A percentile compares a stretch with the other conserved stretches of the same genome.
phyloP scores from a whole-genome alignment of 2,113 vertebrate species.

The Cyprinodon tularosa region DNA sequence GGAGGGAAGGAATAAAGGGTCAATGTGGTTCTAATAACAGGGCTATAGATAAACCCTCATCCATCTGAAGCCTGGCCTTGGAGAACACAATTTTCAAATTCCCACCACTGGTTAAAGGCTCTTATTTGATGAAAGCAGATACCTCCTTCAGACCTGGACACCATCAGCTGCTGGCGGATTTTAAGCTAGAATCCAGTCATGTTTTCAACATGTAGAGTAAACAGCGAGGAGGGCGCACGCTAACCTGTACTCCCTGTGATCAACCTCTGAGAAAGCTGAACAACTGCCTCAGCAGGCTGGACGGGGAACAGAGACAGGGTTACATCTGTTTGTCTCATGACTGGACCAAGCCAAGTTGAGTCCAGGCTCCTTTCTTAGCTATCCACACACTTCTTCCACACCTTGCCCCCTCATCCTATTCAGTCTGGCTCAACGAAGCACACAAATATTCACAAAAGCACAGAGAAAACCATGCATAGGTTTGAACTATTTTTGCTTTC shows the following conservation, averaged over 20 bases:
- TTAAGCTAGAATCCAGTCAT: constrained; percentile 57
- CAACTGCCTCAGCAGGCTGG: constrained; percentile 60
- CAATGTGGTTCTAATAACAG: constrained; percentile 79
- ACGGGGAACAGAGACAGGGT: constrained; percentile 62
- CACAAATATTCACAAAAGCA: constrained; percentile 30
- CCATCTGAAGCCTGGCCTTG: constrained; percentile 65
- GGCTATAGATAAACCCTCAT: constrained; percentile 78
- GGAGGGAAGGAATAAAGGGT: constrained; percentile 48
- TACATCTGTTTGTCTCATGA: constrained; percentile 81
- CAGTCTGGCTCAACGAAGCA: constrained; percentile 43
- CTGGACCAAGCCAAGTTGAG: constrained; percentile 32
- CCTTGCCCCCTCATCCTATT: constrained; percentile 37
- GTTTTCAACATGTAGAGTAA: constrained; percentile 70
- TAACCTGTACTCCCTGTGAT: constrained; percentile 47
- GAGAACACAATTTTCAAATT: constrained; percentile 71
- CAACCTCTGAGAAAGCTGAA: constrained; percentile 62
- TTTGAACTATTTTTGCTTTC: too few relatives aligned
- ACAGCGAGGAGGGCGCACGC: constrained; percentile 65
- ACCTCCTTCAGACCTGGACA: constrained; percentile 70
- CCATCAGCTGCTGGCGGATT: constrained; percentile 69
- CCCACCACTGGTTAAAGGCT: constrained; percentile 71
- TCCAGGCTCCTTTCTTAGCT: constrained; percentile 46
- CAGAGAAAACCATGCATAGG: constrained; percentile 12
- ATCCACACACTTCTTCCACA: constrained; percentile 50
- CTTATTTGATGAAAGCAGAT: constrained; percentile 71